phyloP scores from a whole-genome alignment of 2,797 vertebrate genomes.

The Leptoclinus maculatus region DNA sequence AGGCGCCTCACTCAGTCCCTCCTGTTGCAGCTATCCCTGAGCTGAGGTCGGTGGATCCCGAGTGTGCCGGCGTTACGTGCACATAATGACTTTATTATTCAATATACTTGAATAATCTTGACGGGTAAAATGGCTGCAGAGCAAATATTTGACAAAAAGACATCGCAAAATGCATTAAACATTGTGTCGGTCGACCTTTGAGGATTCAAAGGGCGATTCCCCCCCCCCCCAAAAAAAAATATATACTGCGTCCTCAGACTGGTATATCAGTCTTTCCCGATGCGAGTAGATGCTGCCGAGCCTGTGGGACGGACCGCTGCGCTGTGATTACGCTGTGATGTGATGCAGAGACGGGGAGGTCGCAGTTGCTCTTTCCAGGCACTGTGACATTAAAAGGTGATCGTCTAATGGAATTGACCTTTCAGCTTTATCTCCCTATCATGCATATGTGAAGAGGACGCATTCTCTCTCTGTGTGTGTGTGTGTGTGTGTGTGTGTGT shows the following conservation, averaged over 20 bases:
- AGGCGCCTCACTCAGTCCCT: too few relatives aligned
- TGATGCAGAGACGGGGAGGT: conserved; percentile 34
- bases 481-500: conserved; percentile 4
- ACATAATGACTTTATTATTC: neutral
- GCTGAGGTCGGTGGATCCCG: neutral
- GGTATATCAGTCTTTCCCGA: neutral
- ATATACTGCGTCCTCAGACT: neutral
- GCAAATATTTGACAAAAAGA: conserved; percentile 6
- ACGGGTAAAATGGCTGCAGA: neutral
- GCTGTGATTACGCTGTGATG: conserved; percentile 46
- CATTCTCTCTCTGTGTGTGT: conserved; percentile 5
- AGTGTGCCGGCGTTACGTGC: too few relatives aligned
- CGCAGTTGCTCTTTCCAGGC: conserved; percentile 68
- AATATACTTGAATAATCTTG: neutral
- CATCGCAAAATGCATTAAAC: neutral
- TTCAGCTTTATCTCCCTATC: conserved; percentile 76
- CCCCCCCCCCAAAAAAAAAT: conserved; percentile 1
- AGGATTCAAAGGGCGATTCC: neutral
- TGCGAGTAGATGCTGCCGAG: conserved; percentile 10
- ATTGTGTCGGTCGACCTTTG: conserved; percentile 13
- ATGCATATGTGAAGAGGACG: conserved; percentile 71
- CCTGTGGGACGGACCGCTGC: conserved; percentile 34
- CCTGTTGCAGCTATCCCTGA: too few relatives aligned
- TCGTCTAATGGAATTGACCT: conserved; percentile 83
- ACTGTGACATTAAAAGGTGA: conserved; percentile 82